These are phyloP conservation scores for Eupithecia abbreviata DNA, from an alignment of 2,888 invertebrate species.

Conservation along the genomic window DNA sequence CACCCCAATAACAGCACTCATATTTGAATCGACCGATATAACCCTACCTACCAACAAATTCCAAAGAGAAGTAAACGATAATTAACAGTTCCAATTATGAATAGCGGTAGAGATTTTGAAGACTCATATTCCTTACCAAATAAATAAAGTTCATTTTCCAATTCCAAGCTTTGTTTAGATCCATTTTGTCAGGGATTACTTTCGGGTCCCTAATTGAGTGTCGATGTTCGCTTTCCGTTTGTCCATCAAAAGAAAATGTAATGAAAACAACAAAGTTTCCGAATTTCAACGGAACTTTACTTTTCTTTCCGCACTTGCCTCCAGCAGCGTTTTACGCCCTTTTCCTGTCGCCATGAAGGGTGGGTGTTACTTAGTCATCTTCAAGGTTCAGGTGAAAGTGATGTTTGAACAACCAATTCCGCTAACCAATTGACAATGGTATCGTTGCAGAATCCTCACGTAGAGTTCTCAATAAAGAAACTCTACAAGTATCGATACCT, in stretches of 20 bases:
- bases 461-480: not conserved
- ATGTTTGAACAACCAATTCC: not conserved
- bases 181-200: constrained; percentile 35
- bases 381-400: not conserved
- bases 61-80: not conserved
- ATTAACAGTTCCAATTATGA: not conserved
- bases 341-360: not conserved
- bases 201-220: constrained; percentile 36
- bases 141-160: not conserved
- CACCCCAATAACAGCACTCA: not conserved
- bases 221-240: constrained; percentile 37
- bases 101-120: not conserved
- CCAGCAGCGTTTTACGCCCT: constrained; percentile 2
- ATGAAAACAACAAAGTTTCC: constrained; percentile 30
- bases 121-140: not conserved
- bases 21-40: not conserved
- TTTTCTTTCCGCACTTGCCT: constrained; percentile 7
- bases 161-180: not conserved
- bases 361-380: not conserved
- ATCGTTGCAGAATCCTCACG: not conserved
- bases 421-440: not conserved
- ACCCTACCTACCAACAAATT: not conserved
- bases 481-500: not conserved
- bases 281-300: constrained; percentile 4
- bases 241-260: constrained; percentile 28